A percentile compares a stretch with the other conserved stretches of the same genome.
These are phyloP conservation scores for Orthonevra nobilis DNA, from an alignment of 2,888 invertebrate genomes.

Conservation along the genomic window DNA sequence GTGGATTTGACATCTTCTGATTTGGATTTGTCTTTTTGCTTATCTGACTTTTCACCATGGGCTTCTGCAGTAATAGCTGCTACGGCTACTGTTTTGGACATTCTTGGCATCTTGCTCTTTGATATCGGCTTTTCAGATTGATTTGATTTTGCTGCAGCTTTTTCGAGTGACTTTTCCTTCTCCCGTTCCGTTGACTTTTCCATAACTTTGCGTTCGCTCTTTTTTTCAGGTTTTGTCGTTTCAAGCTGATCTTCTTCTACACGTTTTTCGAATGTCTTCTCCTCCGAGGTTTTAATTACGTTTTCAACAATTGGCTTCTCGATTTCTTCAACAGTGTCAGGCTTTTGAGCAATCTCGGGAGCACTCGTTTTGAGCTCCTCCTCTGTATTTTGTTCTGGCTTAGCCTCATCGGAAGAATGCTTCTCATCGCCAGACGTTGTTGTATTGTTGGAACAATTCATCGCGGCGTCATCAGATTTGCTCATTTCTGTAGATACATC, in stretches of 20 bases:
- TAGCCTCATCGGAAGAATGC: not conserved
- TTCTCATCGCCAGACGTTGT: conserved; percentile 48
- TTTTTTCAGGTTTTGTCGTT: conserved; percentile 23
- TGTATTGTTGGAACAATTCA: conserved; percentile 40
- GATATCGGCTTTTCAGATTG: conserved; percentile 38
- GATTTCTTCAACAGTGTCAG: not conserved
- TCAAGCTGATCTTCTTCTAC: conserved; percentile 37
- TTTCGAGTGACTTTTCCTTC: conserved; percentile 43
- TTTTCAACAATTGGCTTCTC: not conserved
- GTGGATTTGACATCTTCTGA: conserved; percentile 41
- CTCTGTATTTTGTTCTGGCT: conserved; percentile 8
- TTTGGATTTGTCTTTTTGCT: conserved; percentile 68
- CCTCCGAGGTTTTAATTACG: conserved; percentile 13
- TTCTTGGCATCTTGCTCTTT: conserved; percentile 33
- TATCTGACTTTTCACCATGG: conserved; percentile 23
- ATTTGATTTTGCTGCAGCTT: conserved; percentile 19
- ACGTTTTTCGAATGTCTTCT: not conserved
- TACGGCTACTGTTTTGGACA: conserved; percentile 39
- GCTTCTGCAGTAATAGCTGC: conserved; percentile 74
- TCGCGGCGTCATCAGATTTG: conserved; percentile 50
- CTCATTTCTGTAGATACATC: conserved; percentile 47
- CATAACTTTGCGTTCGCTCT: conserved; percentile 30
- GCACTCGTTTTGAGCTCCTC: not conserved
- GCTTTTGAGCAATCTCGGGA: not conserved
- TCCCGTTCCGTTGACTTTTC: conserved; percentile 23